Conservation (phyloP, 2,113 vertebrate genomes). For the Rhea americana region DNA sequence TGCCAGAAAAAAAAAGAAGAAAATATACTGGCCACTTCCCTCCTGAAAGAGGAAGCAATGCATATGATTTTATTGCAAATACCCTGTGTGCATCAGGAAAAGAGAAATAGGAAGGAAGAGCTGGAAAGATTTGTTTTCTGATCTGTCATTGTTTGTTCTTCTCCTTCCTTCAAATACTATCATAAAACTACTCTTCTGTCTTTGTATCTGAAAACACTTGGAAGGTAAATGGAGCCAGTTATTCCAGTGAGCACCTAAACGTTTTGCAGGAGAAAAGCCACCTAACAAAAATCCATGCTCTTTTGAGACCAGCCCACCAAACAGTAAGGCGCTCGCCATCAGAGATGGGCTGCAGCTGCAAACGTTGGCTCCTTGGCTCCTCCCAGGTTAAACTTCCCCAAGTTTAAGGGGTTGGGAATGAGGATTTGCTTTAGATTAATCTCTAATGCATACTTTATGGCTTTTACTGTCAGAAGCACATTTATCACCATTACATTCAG, state of each 20-base stretch:
- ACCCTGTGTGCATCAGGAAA: background rate
- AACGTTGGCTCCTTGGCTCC: background rate
- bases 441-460: background rate
- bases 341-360: background rate
- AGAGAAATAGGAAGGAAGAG: background rate
- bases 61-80: background rate
- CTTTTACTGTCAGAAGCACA: constrained; percentile 20
- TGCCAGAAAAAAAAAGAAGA: background rate
- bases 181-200: background rate
- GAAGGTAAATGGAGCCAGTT: background rate
- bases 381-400: background rate
- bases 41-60: background rate
- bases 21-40: background rate
- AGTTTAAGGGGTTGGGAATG: background rate
- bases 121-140: background rate
- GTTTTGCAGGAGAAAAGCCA: background rate
- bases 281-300: fast-evolving
- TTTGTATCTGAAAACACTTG: background rate
- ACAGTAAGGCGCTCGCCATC: background rate
- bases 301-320: background rate
- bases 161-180: background rate
- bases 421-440: background rate
- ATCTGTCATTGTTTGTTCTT: background rate
- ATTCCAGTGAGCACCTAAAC: background rate
- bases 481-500: constrained; percentile 47